phyloP scores from a whole-genome alignment of 2,888 invertebrate genomes.

The Nephrotoma flavescens region DNA sequence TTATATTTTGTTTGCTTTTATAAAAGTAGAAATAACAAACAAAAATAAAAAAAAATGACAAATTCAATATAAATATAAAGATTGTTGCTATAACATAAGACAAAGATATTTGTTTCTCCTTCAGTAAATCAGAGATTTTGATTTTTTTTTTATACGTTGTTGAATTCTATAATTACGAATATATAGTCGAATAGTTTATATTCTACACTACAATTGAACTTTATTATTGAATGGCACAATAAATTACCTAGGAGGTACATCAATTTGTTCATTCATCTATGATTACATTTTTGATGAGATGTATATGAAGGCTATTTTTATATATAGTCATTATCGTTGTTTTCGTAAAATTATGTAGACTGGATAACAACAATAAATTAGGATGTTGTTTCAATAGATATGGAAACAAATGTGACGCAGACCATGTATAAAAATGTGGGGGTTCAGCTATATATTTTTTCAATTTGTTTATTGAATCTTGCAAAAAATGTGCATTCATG shows the following conservation, averaged over 20 bases:
- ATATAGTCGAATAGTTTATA: not conserved
- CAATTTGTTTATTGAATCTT: not conserved
- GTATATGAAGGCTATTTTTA: not conserved
- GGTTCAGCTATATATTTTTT: not conserved
- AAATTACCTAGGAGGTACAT: not conserved
- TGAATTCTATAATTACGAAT: not conserved
- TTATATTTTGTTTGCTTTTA: not conserved
- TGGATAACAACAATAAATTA: not conserved
- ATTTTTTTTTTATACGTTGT: not conserved
- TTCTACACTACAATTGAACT: not conserved
- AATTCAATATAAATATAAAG: not conserved
- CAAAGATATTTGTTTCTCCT: not conserved
- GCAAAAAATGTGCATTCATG: not conserved
- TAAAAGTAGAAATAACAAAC: not conserved
- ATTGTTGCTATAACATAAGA: not conserved
- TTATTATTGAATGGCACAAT: not conserved
- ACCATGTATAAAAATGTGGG: no score
- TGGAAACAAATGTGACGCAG: not conserved
- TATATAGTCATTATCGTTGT: not conserved
- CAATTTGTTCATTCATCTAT: not conserved
- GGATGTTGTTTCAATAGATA: not conserved
- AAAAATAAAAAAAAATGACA: not conserved
- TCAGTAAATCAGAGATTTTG: not conserved
- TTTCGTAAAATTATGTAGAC: not conserved
- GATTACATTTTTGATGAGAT: not conserved